Conservation (phyloP, 1,140 invertebrate species). For the Achatina immaculata region DNA sequence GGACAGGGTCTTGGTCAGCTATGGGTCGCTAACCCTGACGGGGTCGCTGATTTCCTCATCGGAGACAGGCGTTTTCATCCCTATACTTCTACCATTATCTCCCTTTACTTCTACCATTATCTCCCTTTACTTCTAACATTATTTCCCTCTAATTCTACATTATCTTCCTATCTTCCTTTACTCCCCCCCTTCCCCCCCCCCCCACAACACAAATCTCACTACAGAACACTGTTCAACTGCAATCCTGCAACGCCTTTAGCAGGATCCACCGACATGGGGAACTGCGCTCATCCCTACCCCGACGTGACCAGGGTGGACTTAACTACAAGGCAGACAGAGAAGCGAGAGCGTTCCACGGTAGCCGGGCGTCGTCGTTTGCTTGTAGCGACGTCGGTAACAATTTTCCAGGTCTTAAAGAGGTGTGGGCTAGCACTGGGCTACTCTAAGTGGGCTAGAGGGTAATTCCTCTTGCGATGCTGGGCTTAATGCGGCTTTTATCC, state of each 20-base stretch:
- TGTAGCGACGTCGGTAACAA: background rate
- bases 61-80: too few species aligned
- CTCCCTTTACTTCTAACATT: too few species aligned
- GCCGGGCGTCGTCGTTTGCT: background rate
- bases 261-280: too few species aligned
- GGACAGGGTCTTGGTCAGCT: too few species aligned
- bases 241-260: too few species aligned
- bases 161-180: background rate
- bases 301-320: background rate
- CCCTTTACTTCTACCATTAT: too few species aligned
- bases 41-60: too few species aligned
- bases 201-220: too few species aligned
- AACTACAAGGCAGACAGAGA: background rate
- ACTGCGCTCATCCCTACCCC: background rate
- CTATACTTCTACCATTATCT: too few species aligned
- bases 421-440: background rate
- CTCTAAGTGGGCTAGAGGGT: constrained; percentile 6
- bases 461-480: constrained; percentile 4
- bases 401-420: background rate
- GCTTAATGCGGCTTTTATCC: constrained; percentile 16
- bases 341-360: background rate
- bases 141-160: too few species aligned
- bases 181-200: background rate
- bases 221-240: too few species aligned
- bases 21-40: too few species aligned